Conservation (phyloP, 2,797 vertebrate genomes). For the Melanotaenia boesemani region DNA sequence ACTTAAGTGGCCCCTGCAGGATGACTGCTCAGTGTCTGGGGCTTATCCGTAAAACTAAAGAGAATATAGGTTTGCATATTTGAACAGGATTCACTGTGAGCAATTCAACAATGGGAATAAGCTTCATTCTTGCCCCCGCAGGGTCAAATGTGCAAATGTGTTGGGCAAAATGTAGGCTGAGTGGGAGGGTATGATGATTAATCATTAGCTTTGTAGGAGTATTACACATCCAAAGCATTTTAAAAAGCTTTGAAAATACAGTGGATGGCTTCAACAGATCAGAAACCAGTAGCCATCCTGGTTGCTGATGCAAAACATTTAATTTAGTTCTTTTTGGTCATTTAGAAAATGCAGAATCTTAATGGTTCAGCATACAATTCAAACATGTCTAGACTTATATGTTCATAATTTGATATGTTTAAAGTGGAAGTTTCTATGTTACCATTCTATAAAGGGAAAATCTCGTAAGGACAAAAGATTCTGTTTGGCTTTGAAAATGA, state of each 20-base stretch:
- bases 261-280: background rate
- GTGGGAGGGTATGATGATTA: slow-evolving; percentile 32
- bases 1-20: background rate
- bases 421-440: slow-evolving; percentile 13
- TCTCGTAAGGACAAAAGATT: slow-evolving; percentile 50
- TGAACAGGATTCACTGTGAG: background rate
- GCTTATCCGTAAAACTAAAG: background rate
- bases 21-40: background rate
- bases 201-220: slow-evolving; percentile 26
- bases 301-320: background rate
- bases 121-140: background rate
- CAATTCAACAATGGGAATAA: background rate
- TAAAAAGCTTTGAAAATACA: slow-evolving; percentile 34
- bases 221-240: slow-evolving; percentile 45
- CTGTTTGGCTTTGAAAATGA: slow-evolving; percentile 63
- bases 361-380: background rate
- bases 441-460: slow-evolving; percentile 20
- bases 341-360: slow-evolving; percentile 4
- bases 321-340: background rate
- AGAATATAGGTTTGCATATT: background rate
- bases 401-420: slow-evolving; percentile 21
- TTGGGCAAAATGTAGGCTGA: slow-evolving; percentile 4
- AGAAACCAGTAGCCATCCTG: background rate
- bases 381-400: slow-evolving; percentile 2
- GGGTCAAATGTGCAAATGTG: slow-evolving; percentile 2